These are phyloP conservation scores for Urechis unicinctus DNA, from an alignment of 2,888 invertebrate species.

Conservation along the genomic window DNA sequence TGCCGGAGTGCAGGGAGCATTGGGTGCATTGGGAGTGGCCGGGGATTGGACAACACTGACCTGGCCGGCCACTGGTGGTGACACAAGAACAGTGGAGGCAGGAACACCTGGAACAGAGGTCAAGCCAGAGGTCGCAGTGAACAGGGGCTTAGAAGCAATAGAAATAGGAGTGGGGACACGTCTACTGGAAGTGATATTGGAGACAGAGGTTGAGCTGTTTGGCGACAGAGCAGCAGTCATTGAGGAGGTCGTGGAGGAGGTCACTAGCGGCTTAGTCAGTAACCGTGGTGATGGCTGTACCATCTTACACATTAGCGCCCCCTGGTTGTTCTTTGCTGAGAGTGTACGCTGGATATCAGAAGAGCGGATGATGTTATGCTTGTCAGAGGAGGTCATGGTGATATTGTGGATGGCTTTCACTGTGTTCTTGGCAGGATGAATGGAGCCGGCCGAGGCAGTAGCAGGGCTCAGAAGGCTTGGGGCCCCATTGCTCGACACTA, in stretches of 20 bases:
- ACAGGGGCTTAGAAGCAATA: slow-evolving; percentile 32
- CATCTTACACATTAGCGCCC: slow-evolving; percentile 37
- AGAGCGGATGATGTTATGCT: slow-evolving; percentile 39
- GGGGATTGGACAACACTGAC: no score
- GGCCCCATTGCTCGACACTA: no score
- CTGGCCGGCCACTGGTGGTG: no score
- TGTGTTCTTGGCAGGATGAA: slow-evolving; percentile 8
- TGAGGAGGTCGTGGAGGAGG: not conserved
- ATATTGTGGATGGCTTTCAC: slow-evolving; percentile 40
- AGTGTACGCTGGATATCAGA: slow-evolving; percentile 39
- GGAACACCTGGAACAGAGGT: not conserved
- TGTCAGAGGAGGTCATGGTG: slow-evolving; percentile 39
- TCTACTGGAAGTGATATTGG: slow-evolving; percentile 32
- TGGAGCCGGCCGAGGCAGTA: no score
- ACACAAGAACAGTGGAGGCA: no score
- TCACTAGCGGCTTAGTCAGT: no score
- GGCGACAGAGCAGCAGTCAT: not conserved
- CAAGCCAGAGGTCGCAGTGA: not conserved
- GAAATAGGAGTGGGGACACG: slow-evolving; percentile 37
- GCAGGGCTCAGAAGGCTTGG: no score
- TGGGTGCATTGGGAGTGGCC: no score
- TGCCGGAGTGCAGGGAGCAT: not conserved
- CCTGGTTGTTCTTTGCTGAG: slow-evolving; percentile 30
- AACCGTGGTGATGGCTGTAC: slow-evolving; percentile 24
- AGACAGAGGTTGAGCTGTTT: slow-evolving; percentile 14